Base-by-base conservation (phyloP, 2,113 vertebrate genomes). In the Thunnus thynnus region DNA sequence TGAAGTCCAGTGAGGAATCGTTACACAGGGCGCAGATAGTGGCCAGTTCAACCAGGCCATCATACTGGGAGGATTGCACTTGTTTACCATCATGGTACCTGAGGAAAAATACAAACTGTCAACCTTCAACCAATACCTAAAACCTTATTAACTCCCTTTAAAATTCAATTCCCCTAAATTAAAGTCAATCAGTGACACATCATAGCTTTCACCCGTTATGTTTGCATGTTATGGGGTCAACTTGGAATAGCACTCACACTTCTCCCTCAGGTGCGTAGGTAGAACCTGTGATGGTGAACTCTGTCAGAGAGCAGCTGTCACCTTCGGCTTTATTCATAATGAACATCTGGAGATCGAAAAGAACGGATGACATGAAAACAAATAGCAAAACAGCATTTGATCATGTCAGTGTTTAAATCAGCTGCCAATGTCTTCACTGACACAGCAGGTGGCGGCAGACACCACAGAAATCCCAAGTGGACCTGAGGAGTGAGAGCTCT, bases 11-110 rank as follows among this genome's bases (percentile, higher is more conserved):
- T 5, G 98, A 99, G 78, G 98, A 99, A 93, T 99, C 98, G 18
- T 99, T 99, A 86, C 98, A 99, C 70, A 99, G 94, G 0, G 98
- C 97, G 83, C 98, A 99, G 91, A 99, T 99, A 0, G 98, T 99
- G 48, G 98, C 98, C 72, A 99, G 76, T 92, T 99, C 98, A 88
- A 99, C 96, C 67, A 99, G 94, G 18, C 94, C 96, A 32, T 99
- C 98, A 48, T 96, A 97, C 13, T 97, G 94, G 77, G 96, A 96
- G 80, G 92, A 92, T 60, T 95, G 97, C 84, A 99, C 95, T 30
- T 58, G 76, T 86, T 97, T 97, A 64, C 96, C 96, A 91, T 98
- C 96, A 78, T 96, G 97, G 90, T 95, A 96, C 90, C 98, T 99
- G 91, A 84, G 18, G 89, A 69, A 70, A 78, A 56, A 27, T 25